phyloP scores from a whole-genome alignment of 2,113 vertebrate species.

The Chlorodrepanis virens region DNA sequence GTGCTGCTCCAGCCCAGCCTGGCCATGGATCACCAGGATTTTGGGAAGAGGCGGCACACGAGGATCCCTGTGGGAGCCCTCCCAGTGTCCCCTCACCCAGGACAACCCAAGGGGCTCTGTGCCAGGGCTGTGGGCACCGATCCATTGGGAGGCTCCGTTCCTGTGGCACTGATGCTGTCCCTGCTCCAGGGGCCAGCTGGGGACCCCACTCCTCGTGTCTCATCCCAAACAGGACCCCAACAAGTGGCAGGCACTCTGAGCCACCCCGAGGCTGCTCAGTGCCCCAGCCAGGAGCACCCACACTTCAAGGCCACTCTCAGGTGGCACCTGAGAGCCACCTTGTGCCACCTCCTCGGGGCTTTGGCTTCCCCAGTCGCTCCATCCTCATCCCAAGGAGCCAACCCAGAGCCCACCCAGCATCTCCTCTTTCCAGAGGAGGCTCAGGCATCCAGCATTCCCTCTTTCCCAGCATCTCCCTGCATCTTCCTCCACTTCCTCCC shows the following conservation, averaged over 20 bases:
- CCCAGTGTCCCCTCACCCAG: not conserved
- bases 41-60: accelerated
- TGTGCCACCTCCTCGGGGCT: accelerated
- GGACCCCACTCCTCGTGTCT: not conserved
- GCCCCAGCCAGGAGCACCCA: accelerated
- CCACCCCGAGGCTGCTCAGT: accelerated
- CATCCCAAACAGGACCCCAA: not conserved
- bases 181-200: accelerated
- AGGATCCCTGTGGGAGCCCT: not conserved
- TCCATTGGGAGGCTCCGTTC: accelerated
- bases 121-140: accelerated
- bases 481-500: not conserved
- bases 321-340: not conserved
- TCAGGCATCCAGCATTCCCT: not conserved
- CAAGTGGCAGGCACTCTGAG: accelerated
- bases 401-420: not conserved
- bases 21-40: accelerated
- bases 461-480: not conserved
- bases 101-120: accelerated
- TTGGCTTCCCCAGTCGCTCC: accelerated
- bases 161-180: not conserved
- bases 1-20: not conserved
- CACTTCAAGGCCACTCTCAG: accelerated
- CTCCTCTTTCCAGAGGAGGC: not conserved
- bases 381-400: not conserved